These are phyloP conservation scores for Megaceryle maxima DNA, from an alignment of 2,113 vertebrate species.

Conservation along the genomic window DNA sequence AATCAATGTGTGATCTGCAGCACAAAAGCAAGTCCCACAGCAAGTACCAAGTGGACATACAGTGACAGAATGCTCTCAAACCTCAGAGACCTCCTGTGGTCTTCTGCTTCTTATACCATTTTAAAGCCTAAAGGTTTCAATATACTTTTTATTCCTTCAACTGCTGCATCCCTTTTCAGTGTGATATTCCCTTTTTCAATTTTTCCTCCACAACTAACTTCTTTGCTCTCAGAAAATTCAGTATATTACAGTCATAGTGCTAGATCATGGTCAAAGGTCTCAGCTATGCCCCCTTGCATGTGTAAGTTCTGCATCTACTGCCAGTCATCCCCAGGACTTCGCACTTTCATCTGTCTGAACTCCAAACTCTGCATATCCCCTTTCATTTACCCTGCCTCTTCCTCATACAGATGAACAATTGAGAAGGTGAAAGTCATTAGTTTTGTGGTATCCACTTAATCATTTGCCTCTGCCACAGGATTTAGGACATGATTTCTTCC, in stretches of 20 bases:
- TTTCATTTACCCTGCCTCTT: not conserved
- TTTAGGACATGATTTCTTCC: not conserved
- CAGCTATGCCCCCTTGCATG: fast-evolving
- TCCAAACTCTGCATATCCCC: not conserved
- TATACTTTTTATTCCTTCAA: not conserved
- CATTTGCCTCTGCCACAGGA: not conserved
- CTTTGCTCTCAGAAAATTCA: not conserved
- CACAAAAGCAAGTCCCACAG: conserved; percentile 39
- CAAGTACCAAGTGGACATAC: conserved; percentile 10
- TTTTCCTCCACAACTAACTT: not conserved
- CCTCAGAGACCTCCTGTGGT: not conserved
- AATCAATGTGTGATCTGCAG: conserved; percentile 45
- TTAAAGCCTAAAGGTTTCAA: not conserved
- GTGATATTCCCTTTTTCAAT: not conserved
- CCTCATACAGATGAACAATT: not conserved
- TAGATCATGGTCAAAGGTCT: not conserved
- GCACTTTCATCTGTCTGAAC: not conserved
- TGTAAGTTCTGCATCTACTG: not conserved
- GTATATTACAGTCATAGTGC: not conserved
- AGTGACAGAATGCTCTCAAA: not conserved
- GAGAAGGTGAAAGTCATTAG: not conserved
- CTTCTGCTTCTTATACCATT: not conserved
- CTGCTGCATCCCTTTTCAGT: not conserved
- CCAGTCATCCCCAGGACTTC: not conserved
- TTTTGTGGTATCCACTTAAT: not conserved